These are phyloP conservation scores for Escarpia spicata DNA, from an alignment of 2,888 invertebrate genomes.

Conservation along the genomic window DNA sequence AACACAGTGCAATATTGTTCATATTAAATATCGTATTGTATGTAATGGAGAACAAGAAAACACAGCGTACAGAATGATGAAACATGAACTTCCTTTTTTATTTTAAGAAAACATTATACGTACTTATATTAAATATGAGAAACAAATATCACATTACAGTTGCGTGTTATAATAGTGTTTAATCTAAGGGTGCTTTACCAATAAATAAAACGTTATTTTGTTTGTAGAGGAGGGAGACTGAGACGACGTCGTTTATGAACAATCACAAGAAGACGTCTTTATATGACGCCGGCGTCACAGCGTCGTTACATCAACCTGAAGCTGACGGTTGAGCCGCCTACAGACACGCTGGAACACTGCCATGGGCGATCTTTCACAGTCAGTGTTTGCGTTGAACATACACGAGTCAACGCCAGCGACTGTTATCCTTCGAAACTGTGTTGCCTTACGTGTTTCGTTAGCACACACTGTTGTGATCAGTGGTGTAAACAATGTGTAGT, in stretches of 20 bases:
- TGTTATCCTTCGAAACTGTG: neutral
- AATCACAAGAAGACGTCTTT: neutral
- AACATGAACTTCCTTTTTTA: too few species aligned
- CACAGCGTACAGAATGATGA: too few species aligned
- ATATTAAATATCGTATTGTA: too few species aligned
- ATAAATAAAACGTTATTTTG: neutral
- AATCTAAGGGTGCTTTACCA: too few species aligned
- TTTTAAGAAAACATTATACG: too few species aligned
- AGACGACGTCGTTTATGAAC: conserved; percentile 9
- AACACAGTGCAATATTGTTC: too few species aligned
- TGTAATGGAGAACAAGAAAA: too few species aligned
- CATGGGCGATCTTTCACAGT: neutral
- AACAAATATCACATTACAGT: too few species aligned
- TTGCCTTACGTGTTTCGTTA: neutral
- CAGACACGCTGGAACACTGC: too few species aligned
- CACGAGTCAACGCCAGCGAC: neutral
- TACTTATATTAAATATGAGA: too few species aligned
- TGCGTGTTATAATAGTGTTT: too few species aligned
- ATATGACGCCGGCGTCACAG: neutral
- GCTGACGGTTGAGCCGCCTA: neutral
- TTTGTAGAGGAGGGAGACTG: neutral
- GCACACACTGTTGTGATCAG: neutral
- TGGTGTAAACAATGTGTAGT: neutral
- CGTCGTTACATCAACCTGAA: neutral
- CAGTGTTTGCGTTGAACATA: neutral